Evolutionary conservation across 2,113 vertebrate species (phyloP).

Genomic region (Felis catus): F.catus_Fca126_mat1.0 CM031412.1:34156501-34157000

Average conservation of each 20-base stretch:
- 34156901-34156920: constrained; percentile 53
- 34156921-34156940: constrained; percentile 34
- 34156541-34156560: neutral
- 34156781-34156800: neutral
- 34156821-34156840: neutral
- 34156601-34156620: neutral
- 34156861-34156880: constrained; percentile 43
- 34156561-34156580: neutral
- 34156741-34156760: neutral
- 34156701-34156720: neutral
- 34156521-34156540: neutral
- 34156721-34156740: neutral
- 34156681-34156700: neutral
- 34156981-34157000: constrained; percentile 56
- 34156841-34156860: constrained; percentile 37
- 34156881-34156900: neutral
- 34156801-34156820: constrained; percentile 26
- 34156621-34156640: neutral
- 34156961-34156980: constrained; percentile 65
- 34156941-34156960: constrained; percentile 73
- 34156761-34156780: neutral
- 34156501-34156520: neutral
- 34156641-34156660: neutral
- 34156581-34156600: neutral
- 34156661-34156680: neutral